Base-by-base conservation (phyloP, 1,140 invertebrate species). In the Mizuhopecten yessoensis region DNA sequence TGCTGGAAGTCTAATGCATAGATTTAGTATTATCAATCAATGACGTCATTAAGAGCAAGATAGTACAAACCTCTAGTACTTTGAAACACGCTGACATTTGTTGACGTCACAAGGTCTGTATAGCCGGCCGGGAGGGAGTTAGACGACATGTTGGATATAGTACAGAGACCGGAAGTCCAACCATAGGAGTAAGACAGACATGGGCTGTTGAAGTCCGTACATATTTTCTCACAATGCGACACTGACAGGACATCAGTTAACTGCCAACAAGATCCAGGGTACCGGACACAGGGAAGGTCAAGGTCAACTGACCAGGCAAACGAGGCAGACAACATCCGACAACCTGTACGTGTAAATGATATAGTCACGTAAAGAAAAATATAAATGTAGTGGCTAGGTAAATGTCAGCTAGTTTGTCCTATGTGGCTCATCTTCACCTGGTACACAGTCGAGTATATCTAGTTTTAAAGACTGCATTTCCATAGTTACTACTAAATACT, bases 121-220 rank as follows among this genome's bases (percentile, higher is more conserved):
- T 75, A 75, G 7, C 57, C 57, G 11, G n/a, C 57, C 15, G 57
- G 57, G 29, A 75, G 57, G n/a, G 29, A 5, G 9, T n/a, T 9
- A 75, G 57, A 75, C 57, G 57, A 75, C n/a, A 75, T 75, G 57
- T 75, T 75, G 57, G 57, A 75, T 29, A 75, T 29, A 3, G 57
- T 75, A 75, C 57, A 75, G 57, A 75, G 1, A 75, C 57, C 57
- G 57, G 57, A 75, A 75, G 15, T 75, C 57, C 57, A n/a, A 29
- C 23, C n/a, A 17, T 29, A 75, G n/a, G 57, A 29, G 57, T 29
- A 75, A 75, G 57, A 75, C 57, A 75, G 3, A n/a, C 57, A 75
- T n/a, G 57, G 11, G 57, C 5, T 75, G 5, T 11, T 5, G 23
- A 75, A 75, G 23, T 5, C 23, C 17, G 17, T 29, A 75, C 57